Base-by-base conservation (phyloP, 2,113 vertebrate species). In the Cochlearius cochlearius region DNA sequence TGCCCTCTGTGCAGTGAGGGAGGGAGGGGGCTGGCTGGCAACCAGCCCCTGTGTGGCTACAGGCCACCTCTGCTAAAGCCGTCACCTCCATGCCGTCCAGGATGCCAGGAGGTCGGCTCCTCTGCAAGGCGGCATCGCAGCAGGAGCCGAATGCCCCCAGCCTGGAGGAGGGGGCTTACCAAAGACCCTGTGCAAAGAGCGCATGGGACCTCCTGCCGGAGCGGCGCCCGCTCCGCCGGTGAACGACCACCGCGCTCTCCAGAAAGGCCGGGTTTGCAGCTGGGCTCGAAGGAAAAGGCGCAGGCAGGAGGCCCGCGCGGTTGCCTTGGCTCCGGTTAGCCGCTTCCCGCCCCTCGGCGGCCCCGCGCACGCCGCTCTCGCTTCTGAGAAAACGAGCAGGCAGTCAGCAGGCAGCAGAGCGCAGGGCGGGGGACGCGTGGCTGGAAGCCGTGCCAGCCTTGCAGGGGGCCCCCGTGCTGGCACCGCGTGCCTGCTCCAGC, bases 201-300 rank as follows among this genome's bases (percentile, higher is more conserved):
- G 3, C 3, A 2, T 2, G 25, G 47, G 34, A 29, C 27, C 32
- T 18, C 1, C 27, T 5, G 23, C 76, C 10, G 11, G 12, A 47
- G 58, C 18, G 16, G 45, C 0, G 0, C 32, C 49, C 9, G n/a
- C 64, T 34, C 49, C 0, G 2, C 12, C 1, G 0, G 49, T 19
- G 19, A 14, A 38, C 0, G 4, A 2, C 20, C 19, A 0, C 13
- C 1, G 0, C 5, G 3, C 6, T 2, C 69, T 53, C n/a, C 2
- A 0, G 29, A 9, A 18, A n/a, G 19, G 55, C 59, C 8, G 32
- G 3, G 26, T 18, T 11, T 73, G 53, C 9, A 53, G 72, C 67
- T 17, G 47, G 25, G 41, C 52, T 77, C 1, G 60, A 9, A 38
- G 53, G 39, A 52, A 22, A 20, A 34, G 49, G 43, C 4, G 27